Conservation (phyloP, 2,113 vertebrate genomes). For the Thinocorus orbignyianus region DNA sequence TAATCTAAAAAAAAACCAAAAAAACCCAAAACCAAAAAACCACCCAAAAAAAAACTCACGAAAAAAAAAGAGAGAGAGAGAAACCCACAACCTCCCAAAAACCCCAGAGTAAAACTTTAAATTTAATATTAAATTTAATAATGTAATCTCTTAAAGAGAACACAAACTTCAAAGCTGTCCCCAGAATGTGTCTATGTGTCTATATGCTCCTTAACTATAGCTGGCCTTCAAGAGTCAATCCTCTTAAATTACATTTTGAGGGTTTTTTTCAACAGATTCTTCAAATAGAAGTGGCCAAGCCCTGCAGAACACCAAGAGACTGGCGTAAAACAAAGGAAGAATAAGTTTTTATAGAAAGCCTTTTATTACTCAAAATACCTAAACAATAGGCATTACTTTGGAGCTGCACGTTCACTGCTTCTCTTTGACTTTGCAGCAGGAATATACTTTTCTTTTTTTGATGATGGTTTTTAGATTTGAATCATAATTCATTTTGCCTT, state of each 20-base stretch:
- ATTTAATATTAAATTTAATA: neutral
- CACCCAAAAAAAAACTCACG: too few species aligned
- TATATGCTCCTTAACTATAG: neutral
- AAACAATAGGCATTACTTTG: neutral
- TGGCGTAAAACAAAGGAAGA: neutral
- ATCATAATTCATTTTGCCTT: neutral
- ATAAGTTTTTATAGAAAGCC: neutral
- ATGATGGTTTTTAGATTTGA: neutral
- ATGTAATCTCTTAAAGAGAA: neutral
- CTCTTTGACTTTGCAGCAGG: neutral
- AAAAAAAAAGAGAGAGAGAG: neutral
- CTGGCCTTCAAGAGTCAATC: neutral
- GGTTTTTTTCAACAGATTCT: neutral
- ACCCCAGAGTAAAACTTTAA: neutral
- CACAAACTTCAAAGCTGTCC: neutral
- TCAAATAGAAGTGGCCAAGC: neutral
- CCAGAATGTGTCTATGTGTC: neutral
- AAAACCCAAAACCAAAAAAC: too few species aligned
- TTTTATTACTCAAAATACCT: neutral
- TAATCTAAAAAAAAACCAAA: too few species aligned
- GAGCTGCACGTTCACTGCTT: neutral
- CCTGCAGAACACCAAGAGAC: neutral
- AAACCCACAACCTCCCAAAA: rapidly evolving
- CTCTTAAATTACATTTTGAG: neutral
- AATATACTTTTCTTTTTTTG: neutral